Evolutionary conservation across 2,113 vertebrate genomes (phyloP).

Genomic region (Azemiops feae): DNA sequence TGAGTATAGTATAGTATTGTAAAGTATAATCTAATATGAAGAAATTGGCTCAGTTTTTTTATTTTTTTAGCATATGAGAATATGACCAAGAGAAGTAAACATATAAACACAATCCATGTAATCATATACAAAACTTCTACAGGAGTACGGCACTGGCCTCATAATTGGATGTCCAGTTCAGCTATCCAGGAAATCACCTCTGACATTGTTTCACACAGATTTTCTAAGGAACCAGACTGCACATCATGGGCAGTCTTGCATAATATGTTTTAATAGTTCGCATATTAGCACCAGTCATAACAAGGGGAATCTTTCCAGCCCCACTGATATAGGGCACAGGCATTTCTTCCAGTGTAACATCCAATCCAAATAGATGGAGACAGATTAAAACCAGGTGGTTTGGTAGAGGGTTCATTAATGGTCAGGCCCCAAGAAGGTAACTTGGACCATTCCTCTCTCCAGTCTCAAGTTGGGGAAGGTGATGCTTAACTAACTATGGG

Average conservation of each 20-base stretch:
- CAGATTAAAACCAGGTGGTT: background rate
- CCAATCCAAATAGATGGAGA: background rate
- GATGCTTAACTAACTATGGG: background rate
- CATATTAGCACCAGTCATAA: background rate
- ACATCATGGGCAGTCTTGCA: background rate
- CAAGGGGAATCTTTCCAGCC: background rate
- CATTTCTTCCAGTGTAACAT: background rate
- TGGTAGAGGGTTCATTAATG: background rate
- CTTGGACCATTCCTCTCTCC: background rate
- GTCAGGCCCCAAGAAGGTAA: background rate
- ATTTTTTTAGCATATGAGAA: background rate
- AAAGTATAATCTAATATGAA: background rate
- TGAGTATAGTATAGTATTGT: background rate
- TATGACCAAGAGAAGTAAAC: background rate
- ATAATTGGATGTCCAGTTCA: background rate
- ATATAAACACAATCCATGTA: background rate
- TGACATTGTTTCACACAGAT: background rate
- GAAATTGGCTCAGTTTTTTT: background rate
- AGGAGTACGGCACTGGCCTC: background rate
- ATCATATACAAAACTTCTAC: background rate
- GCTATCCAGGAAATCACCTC: background rate
- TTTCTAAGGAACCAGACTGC: background rate
- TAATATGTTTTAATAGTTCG: background rate
- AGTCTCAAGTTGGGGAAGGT: background rate
- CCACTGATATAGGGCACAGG: background rate